phyloP scores from a whole-genome alignment of 2,797 vertebrate species.

The Enteromius argenteus region DNA sequence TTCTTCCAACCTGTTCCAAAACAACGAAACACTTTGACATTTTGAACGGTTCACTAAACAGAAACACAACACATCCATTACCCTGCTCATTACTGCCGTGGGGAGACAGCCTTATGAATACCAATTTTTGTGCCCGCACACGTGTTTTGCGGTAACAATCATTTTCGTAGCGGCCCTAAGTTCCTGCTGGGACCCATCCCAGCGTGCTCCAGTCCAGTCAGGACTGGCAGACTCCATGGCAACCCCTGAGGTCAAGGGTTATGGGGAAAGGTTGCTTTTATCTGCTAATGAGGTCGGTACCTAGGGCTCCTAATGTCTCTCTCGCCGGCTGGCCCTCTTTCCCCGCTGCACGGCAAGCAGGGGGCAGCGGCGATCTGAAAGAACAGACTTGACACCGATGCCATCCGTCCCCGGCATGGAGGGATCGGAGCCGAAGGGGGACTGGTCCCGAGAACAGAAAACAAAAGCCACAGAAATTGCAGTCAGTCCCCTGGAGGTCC shows the following conservation, averaged over 20 bases:
- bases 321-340: slow-evolving; percentile 63
- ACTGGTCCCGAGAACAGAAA: slow-evolving; percentile 66
- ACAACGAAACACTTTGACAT: slow-evolving; percentile 59
- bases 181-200: slow-evolving; percentile 70
- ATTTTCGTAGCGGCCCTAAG: slow-evolving; percentile 68
- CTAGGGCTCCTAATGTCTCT: slow-evolving; percentile 76
- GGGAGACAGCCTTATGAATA: slow-evolving; percentile 57
- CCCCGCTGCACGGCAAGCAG: slow-evolving; percentile 44
- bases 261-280: slow-evolving; percentile 82
- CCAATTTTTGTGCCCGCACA: slow-evolving; percentile 53
- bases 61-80: slow-evolving; percentile 64
- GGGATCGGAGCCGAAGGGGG: slow-evolving; percentile 51
- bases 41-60: slow-evolving; percentile 60
- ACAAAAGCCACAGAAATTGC: slow-evolving; percentile 64
- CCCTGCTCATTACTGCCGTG: slow-evolving; percentile 3
- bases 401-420: slow-evolving; percentile 72
- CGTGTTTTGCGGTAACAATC: slow-evolving; percentile 57
- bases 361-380: slow-evolving; percentile 63
- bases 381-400: slow-evolving; percentile 73
- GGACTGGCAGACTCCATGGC: slow-evolving; percentile 78
- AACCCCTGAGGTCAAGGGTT: slow-evolving; percentile 78
- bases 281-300: slow-evolving; percentile 84
- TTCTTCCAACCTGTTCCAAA: slow-evolving; percentile 57
- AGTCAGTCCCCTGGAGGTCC: slow-evolving; percentile 71
- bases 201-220: slow-evolving; percentile 71